A percentile compares a stretch with the other conserved stretches of the same genome.
Evolutionary conservation across 2,113 vertebrate species (phyloP).

Genomic region (Bathybates hornii): DNA sequence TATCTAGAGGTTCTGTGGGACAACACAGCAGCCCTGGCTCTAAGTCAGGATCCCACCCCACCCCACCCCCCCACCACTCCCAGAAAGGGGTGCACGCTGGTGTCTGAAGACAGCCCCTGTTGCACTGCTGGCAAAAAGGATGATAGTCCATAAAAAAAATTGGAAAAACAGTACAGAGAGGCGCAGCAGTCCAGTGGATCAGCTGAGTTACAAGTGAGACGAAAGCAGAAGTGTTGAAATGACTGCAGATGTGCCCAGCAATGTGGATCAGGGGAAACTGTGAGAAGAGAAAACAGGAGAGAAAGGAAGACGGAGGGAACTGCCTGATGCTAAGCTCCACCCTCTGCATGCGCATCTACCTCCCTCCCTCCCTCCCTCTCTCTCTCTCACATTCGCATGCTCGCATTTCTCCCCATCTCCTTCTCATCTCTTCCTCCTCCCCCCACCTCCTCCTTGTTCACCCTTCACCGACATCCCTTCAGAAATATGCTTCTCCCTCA

Average conservation of each 20-base stretch:
- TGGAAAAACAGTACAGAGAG: background rate
- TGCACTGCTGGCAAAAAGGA: background rate
- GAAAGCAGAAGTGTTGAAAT: background rate
- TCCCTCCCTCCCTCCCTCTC: constrained; percentile 28
- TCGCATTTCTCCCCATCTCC: constrained; percentile 38
- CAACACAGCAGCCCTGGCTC: background rate
- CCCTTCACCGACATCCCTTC: constrained; percentile 68
- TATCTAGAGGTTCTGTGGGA: constrained; percentile 6
- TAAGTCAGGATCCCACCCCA: background rate
- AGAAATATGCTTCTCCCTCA: constrained; percentile 50
- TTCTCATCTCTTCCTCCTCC: constrained; percentile 35
- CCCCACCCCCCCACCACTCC: background rate
- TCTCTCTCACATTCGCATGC: constrained; percentile 20
- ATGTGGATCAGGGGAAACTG: background rate
- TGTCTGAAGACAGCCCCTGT: constrained; percentile 22
- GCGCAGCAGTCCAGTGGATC: background rate
- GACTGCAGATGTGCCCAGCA: constrained; percentile 30
- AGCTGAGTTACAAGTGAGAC: background rate
- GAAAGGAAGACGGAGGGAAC: constrained; percentile 43
- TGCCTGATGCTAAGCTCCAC: constrained; percentile 71
- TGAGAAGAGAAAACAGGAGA: constrained; percentile 32
- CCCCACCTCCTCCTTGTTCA: constrained; percentile 50
- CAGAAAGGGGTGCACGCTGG: background rate
- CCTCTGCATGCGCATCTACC: constrained; percentile 60
- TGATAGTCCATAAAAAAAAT: constrained; percentile 30